These are phyloP conservation scores for Parasteatoda lunata DNA, from an alignment of 2,888 invertebrate genomes.

Conservation along the genomic window DNA sequence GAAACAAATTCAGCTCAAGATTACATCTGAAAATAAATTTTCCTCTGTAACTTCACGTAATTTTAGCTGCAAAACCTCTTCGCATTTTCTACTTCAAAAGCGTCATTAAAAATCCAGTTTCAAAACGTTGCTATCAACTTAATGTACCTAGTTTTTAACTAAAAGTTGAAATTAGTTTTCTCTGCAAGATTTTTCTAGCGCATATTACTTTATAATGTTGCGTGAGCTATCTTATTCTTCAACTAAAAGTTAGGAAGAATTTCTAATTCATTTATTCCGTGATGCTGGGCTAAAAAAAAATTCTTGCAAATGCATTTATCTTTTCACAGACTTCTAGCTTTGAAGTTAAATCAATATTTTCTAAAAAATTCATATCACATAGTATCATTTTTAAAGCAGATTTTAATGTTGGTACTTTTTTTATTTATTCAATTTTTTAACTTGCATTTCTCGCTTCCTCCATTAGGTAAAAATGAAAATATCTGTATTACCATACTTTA, in stretches of 20 bases:
- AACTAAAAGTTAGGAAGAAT: slow-evolving; percentile 37
- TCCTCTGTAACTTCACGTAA: neutral
- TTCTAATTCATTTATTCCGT: slow-evolving; percentile 62
- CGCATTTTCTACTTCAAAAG: slow-evolving; percentile 17
- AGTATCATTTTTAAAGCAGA: neutral
- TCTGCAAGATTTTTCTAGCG: slow-evolving; percentile 39
- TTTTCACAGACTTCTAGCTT: slow-evolving; percentile 17
- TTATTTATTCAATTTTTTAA: too few relatives aligned
- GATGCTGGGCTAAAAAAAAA: slow-evolving; percentile 35
- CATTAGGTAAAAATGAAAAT: too few relatives aligned
- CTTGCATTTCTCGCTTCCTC: too few relatives aligned
- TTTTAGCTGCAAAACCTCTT: neutral
- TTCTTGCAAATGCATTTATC: slow-evolving; percentile 18
- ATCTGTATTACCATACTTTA: too few relatives aligned
- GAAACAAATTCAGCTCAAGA: too few relatives aligned
- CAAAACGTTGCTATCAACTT: slow-evolving; percentile 35
- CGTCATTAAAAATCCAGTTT: slow-evolving; percentile 58
- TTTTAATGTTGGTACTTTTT: too few relatives aligned
- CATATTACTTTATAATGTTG: slow-evolving; percentile 37
- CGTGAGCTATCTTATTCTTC: slow-evolving; percentile 44
- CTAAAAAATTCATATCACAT: slow-evolving; percentile 22
- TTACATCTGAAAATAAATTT: neutral
- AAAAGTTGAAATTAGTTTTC: slow-evolving; percentile 50
- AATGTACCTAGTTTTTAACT: slow-evolving; percentile 46
- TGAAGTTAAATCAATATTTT: slow-evolving; percentile 33